These are phyloP conservation scores for Danio albolineatus DNA, from an alignment of 2,797 vertebrate genomes.

Conservation along the genomic window DNA sequence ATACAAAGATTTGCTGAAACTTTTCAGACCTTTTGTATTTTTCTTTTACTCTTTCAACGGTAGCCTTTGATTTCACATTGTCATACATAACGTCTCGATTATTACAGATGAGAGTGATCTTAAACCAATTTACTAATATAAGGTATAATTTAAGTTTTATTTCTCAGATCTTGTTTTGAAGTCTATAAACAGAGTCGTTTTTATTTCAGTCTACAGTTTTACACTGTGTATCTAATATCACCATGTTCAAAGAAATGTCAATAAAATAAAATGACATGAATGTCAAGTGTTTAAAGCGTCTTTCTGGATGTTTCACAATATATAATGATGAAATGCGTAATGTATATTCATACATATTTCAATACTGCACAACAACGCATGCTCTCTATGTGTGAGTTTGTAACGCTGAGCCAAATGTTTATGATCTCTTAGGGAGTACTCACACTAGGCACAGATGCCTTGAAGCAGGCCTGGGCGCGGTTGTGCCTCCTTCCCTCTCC, in stretches of 20 bases:
- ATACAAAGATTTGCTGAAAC: slow-evolving; percentile 66
- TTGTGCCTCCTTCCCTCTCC: no score
- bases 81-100: slow-evolving; percentile 58
- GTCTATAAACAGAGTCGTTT: slow-evolving; percentile 58
- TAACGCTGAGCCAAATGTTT: neutral
- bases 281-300: slow-evolving; percentile 22
- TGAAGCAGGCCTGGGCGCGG: no score
- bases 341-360: neutral
- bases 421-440: neutral
- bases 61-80: slow-evolving; percentile 68
- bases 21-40: slow-evolving; percentile 69
- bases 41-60: slow-evolving; percentile 65
- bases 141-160: slow-evolving; percentile 63
- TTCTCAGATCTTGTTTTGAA: slow-evolving; percentile 58
- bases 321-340: neutral
- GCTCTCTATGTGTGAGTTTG: neutral
- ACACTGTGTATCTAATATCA: slow-evolving; percentile 74
- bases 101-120: slow-evolving; percentile 64
- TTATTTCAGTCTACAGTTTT: slow-evolving; percentile 69
- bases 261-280: slow-evolving; percentile 72
- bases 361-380: slow-evolving; percentile 4
- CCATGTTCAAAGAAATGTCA: slow-evolving; percentile 77
- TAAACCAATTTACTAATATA: slow-evolving; percentile 67
- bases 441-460: no score
- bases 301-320: slow-evolving; percentile 13